phyloP scores from a whole-genome alignment of 2,888 invertebrate species.

The Trissonchulus latispiculum region DNA sequence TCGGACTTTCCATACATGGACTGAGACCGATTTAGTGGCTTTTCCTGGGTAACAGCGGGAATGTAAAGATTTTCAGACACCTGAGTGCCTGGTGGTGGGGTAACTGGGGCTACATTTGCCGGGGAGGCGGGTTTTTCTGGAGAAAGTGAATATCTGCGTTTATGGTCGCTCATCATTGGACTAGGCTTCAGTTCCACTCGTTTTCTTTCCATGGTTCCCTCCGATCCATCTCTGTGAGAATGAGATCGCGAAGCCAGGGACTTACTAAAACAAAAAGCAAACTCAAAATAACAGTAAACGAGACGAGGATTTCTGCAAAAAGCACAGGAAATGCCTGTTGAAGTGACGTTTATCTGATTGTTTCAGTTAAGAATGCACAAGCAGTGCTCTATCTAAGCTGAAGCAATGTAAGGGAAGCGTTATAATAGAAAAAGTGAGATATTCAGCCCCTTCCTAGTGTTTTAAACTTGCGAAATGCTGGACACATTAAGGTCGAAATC shows the following conservation, averaged over 20 bases:
- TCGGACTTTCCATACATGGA: not conserved
- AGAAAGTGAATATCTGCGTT: not conserved
- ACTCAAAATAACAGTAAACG: too few relatives aligned
- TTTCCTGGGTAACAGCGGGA: not conserved
- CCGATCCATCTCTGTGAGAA: not conserved
- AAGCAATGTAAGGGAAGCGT: too few relatives aligned
- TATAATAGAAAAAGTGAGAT: too few relatives aligned
- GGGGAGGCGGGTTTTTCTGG: too few relatives aligned
- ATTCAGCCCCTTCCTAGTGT: too few relatives aligned
- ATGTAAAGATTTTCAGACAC: not conserved
- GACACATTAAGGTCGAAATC: too few relatives aligned
- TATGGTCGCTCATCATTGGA: not conserved
- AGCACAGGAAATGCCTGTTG: too few relatives aligned
- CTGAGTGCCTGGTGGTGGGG: not conserved
- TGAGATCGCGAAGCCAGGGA: not conserved
- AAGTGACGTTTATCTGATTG: too few relatives aligned
- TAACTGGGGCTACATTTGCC: not conserved
- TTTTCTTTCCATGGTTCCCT: not conserved
- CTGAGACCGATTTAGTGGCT: not conserved
- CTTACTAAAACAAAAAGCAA: not conserved
- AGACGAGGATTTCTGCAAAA: too few relatives aligned
- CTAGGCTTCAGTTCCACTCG: not conserved
- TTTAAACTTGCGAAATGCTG: too few relatives aligned
- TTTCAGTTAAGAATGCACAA: too few relatives aligned
- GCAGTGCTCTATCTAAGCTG: too few relatives aligned